These are phyloP conservation scores for Meriones psammophilus DNA, from an alignment of 2,797 vertebrate species.

Conservation along the genomic window DNA sequence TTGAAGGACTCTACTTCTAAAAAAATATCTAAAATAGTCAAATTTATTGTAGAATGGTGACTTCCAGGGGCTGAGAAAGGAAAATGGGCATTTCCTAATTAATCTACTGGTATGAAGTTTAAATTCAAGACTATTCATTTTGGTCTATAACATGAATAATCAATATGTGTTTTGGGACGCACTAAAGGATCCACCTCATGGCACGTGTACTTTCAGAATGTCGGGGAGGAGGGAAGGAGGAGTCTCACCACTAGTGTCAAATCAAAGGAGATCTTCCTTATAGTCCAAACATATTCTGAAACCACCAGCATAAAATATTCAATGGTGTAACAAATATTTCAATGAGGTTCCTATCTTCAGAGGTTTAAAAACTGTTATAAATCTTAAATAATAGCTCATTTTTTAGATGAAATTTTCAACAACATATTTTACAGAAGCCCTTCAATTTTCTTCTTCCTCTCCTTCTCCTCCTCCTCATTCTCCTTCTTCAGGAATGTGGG, in stretches of 20 bases:
- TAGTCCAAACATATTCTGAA: not conserved
- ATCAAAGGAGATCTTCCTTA: not conserved
- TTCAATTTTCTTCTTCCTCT: not conserved
- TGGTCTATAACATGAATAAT: not conserved
- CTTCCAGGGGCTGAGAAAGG: no score
- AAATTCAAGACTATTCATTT: not conserved
- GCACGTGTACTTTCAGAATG: not conserved
- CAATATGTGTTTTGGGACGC: not conserved
- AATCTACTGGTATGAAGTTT: not conserved
- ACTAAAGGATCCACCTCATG: not conserved
- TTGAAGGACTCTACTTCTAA: not conserved
- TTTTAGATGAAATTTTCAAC: slow-evolving; percentile 5
- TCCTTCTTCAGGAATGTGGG: not conserved
- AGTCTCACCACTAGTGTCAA: not conserved
- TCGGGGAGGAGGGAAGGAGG: not conserved
- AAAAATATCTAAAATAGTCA: not conserved
- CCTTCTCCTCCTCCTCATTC: no score
- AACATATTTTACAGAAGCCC: not conserved
- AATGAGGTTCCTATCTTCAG: not conserved
- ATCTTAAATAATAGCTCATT: not conserved
- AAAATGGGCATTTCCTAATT: not conserved
- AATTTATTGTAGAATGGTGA: not conserved
- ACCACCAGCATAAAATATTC: not conserved
- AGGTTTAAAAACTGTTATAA: not conserved
- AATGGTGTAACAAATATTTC: not conserved